These are phyloP conservation scores for Atopsyche davidsoni DNA, from an alignment of 1,140 invertebrate genomes.

Conservation along the genomic window DNA sequence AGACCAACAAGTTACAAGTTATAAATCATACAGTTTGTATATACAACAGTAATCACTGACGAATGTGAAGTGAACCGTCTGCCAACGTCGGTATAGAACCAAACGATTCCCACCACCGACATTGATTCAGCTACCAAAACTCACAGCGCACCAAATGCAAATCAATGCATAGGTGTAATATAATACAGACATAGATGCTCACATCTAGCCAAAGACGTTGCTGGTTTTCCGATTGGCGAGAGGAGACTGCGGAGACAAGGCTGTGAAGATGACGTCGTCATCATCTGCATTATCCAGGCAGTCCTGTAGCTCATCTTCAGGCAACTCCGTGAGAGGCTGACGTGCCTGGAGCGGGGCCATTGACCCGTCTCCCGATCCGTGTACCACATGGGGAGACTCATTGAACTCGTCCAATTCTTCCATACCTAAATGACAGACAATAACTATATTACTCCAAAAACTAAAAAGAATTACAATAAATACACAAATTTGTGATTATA, in stretches of 20 bases:
- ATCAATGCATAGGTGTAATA: no score
- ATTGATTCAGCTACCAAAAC: no score
- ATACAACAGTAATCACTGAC: no score
- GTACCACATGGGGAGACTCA: slow-evolving; percentile 81
- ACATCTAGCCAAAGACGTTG: no score
- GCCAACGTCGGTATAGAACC: no score
- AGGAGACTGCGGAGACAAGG: neutral
- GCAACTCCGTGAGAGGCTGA: neutral
- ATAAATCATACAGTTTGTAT: no score
- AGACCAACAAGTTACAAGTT: no score
- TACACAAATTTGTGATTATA: slow-evolving; percentile 9
- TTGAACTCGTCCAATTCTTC: slow-evolving; percentile 88
- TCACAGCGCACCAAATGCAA: no score
- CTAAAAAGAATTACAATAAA: slow-evolving; percentile 4
- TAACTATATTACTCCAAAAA: neutral
- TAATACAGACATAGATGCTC: no score
- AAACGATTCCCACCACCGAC: no score
- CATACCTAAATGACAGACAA: slow-evolving; percentile 51
- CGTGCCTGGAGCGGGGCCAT: slow-evolving; percentile 8
- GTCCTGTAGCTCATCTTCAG: slow-evolving; percentile 3
- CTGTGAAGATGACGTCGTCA: slow-evolving; percentile 27
- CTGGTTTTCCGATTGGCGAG: no score
- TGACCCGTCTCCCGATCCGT: slow-evolving; percentile 48
- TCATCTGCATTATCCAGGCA: slow-evolving; percentile 22
- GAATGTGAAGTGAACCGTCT: no score